Evolutionary conservation across 1,140 invertebrate species (phyloP), one percentile per base, ranked within the genome.

Genomic region (Steinernema feltiae): DNA sequence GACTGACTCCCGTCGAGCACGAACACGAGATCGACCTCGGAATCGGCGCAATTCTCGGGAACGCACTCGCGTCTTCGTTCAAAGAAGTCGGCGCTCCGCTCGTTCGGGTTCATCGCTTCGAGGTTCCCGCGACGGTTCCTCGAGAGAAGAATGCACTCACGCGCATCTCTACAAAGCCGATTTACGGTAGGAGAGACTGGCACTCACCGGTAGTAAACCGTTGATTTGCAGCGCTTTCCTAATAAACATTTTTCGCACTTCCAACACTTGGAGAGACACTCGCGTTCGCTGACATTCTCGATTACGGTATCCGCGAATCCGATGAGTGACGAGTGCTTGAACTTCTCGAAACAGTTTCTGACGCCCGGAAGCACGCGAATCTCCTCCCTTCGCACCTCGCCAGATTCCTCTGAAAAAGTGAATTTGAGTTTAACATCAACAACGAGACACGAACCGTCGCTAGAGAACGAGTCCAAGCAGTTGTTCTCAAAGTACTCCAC

Each of bases 211-310:
- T 74, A 74, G 31, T 74, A 74, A 15, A 69, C 41, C 1, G 41
- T 48, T 12, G 48, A 70, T 69, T 74, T 74, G 63, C 73, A 74
- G 15, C 31, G 46, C 48, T 74, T 69, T n/a, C 31, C 31, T 48
- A 32, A 30, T 0, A 74, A 32, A 18, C 73, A 74, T n/a, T 74
- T 69, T 27, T 53, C 48, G 35, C 73, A 74, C 18, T 30, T 18
- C 73, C 73, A 74, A 69, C 73, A 74, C 29, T 74, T 74, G 18
- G 48, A 69, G 21, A 74, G 21, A 69, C 73, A 74, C 46, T 74
- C 48, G 12, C 48, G 12, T 24, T 74, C 73, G 7, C 30, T 69
- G 21, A 74, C 73, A 30, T 74, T 74, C 18, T 69, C 73, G 69
- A 69, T 30, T 18, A 74, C 69, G 21, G 31, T 29, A 69, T 74